Evolutionary conservation across 1,140 invertebrate genomes (phyloP), one percentile per base, ranked within the genome.

Genomic region (Proctacanthus coquilletti): DNA sequence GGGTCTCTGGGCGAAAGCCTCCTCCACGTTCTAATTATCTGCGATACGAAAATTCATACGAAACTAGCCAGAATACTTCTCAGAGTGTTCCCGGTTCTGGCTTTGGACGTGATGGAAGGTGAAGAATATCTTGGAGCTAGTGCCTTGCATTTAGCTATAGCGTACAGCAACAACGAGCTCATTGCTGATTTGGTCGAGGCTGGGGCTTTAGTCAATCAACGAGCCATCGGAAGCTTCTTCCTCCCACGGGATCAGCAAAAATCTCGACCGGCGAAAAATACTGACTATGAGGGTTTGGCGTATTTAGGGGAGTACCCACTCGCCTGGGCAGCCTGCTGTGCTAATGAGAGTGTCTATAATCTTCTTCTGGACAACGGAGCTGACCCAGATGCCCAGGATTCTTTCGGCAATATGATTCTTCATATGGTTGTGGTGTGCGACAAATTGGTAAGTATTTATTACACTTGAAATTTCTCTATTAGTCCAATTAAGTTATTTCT

Each of bases 371-470:
- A 95, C 41, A 76, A 75, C 33, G 86, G 84, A 10, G 88, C 92
- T 1, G 77, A 97, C 66, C 93, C 92, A 1, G 89, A 98, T 60
- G 65, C 75, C 2, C 86, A 92, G 56, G 89, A 94, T 52, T 77
- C 75, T 1, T 89, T 89, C 51, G 87, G 86, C 4, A 98, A 98
- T 56, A 97, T 93, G 74, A 88, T 95, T 36, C 65, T 98, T 4
- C 95, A 98, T 58, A 96, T 98, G 88, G 86, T 96, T 10, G 95
- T 98, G 1, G 91, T 98, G 38, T 82, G 85, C 50, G 87, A 98
- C 59, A 94, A 95, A 65, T 64, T 91, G 64, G 89, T 94, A 66
- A 66, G 71, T 64, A 29, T 30, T 19, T n/a, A n/a, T n/a, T n/a
- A n/a, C n/a, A n/a, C n/a, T n/a, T n/a, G n/a, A n/a, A n/a, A n/a